Conservation (phyloP, 2,888 invertebrate species). For the Drosophila nr. medialis region DNA sequence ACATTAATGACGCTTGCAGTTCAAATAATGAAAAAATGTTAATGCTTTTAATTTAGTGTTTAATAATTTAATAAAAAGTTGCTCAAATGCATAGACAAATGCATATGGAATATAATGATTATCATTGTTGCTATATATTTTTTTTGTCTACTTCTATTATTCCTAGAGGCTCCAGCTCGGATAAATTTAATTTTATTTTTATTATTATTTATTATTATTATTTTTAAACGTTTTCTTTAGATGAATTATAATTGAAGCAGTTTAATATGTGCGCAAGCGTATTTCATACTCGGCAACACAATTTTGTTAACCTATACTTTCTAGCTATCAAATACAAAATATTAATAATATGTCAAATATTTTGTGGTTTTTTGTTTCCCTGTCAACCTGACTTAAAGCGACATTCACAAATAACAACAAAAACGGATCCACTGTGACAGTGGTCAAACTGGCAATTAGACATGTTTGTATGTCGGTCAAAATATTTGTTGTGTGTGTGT, state of each 20-base stretch:
- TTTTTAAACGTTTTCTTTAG: neutral
- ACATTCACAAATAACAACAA: slow-evolving; percentile 18
- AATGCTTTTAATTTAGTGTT: neutral
- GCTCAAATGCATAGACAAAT: too few species aligned
- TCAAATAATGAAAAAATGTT: neutral
- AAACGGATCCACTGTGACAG: slow-evolving; percentile 57
- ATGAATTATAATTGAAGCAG: neutral
- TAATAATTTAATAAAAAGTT: neutral
- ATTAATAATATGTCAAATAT: slow-evolving; percentile 61
- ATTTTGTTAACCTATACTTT: neutral
- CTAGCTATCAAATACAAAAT: slow-evolving; percentile 45
- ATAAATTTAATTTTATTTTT: too few species aligned
- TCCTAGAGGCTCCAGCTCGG: too few species aligned
- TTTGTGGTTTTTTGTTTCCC: slow-evolving; percentile 57
- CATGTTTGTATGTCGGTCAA: slow-evolving; percentile 28
- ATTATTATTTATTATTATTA: too few species aligned
- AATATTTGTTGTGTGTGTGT: slow-evolving; percentile 11
- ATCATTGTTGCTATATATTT: neutral
- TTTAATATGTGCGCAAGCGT: slow-evolving; percentile 3
- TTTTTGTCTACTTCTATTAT: too few species aligned
- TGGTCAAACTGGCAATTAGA: slow-evolving; percentile 65
- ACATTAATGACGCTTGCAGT: neutral
- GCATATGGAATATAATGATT: neutral
- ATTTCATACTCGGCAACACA: slow-evolving; percentile 2
- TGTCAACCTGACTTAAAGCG: slow-evolving; percentile 56